Evolutionary conservation across 1,140 invertebrate species (phyloP), one percentile per base, ranked within the genome.

Genomic region (Cephus cinctus): DNA sequence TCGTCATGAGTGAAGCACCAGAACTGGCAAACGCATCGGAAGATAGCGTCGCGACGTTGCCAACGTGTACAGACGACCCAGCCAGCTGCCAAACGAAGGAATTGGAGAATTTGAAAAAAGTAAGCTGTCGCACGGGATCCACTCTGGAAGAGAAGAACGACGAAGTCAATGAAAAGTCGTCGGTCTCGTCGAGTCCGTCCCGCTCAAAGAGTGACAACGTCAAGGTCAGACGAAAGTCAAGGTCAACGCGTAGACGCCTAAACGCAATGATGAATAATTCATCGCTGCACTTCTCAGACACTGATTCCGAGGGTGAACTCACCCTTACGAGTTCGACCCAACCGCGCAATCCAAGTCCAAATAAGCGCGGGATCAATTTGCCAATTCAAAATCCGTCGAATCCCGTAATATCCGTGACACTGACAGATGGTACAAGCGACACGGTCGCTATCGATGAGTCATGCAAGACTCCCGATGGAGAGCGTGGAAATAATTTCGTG

Each of bases 261-360:
- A 71, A 76, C 12, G 71, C 75, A 0, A 58, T 71, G 57, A 73
- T 75, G 43, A 75, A 60, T 41, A 77, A 76, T 18, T 32, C 71
- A 0, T 77, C 75, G 2, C 39, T 77, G 0, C 72, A 77, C 8
- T 77, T 77, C 25, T 76, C 73, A 6, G 75, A 77, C 16, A 75
- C 73, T 0, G 75, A 77, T 44, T 75, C 72, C 2, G 75, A 77
- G 23, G 75, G 73, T n/a, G 73, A 77, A 30, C 47, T 77, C 0
- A 49, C 52, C 0, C 41, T 55, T n/a, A 61, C 67, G 2, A 53
- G 43, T 4, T 31, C n/a, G n/a, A n/a, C 48, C 0, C 56, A 57
- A 5, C 6, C 36, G 2, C 32, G 47, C 5, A 39, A 47, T 0
- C 41, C 57, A 4, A 71, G 47, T 21, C 25, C 38, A 2, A 0